Base-by-base conservation (phyloP, 1,140 invertebrate genomes). In the Prorops nasuta region DNA sequence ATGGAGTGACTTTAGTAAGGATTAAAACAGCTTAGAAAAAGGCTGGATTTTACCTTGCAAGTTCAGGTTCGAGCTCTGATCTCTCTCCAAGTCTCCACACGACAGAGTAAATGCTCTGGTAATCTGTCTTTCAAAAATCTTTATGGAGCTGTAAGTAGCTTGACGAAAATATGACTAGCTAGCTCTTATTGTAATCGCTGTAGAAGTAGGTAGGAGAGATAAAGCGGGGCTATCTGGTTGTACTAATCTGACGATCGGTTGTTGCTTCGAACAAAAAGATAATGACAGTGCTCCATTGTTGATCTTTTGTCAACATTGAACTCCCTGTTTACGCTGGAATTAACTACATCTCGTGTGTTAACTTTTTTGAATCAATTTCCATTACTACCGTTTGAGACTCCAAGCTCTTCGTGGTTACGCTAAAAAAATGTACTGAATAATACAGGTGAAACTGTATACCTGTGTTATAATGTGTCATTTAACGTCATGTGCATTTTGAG, bases 221-320 rank as follows among this genome's bases (percentile, higher is more conserved):
- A 59, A 54, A 24, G 12, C 12, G 18, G 15, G 20, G 54, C 44
- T 59, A 58, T 54, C 50, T n/a, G n/a, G 17, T 18, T 24, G 38
- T n/a, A 14, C 6, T n/a, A 52, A 53, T 52, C 57, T 3, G 24
- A 28, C 21, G 17, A 54, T 54, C 38, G 40, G 15, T 1, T 10
- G 35, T 8, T 17, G 3, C 35, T 3, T 8, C 35, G 6, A 6
- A 10, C 12, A 37, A 17, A 44, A 6, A 32, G 48, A 17, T 41
- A 48, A 43, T 14, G 9, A 19, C 18, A 17, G 17, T 19, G 19
- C 21, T 14, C 19, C 3, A 40, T 40, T 40, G 17, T 21, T 40
- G n/a, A n/a, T n/a, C n/a, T 17, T 3, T 3, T 39, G 37, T 28
- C 0, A 35, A 17, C 35, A 17, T 14, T 20, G 2, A 35, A 43